Evolutionary conservation across 2,797 vertebrate genomes (phyloP), one percentile per base, ranked within the genome.

Genomic region (Sciurus carolinensis): DNA sequence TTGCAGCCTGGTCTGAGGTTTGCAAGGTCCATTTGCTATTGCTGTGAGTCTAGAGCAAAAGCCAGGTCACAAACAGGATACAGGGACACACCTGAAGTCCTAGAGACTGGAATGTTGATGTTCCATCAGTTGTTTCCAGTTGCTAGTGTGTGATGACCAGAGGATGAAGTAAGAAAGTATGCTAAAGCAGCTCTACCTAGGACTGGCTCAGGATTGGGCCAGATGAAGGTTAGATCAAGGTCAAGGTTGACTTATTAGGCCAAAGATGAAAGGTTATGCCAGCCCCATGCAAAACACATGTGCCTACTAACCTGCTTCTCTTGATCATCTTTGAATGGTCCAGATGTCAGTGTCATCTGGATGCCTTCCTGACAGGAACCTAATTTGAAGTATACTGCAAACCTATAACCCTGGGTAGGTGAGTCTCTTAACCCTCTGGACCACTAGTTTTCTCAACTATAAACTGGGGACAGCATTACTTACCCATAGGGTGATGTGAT

Each of bases 261-360:
- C 82, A 80, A 95, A 92, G 77, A 89, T 26, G 73, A 81, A 82
- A 71, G 54, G 59, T 50, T 26, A 28, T 26, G 39, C 57, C 42
- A 57, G 28, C 22, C 33, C n/a, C 36, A 36, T 9, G 24, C 11
- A 84, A 81, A 80, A 57, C 50, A 39, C 5, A 73, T 0, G 15
- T 7, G 17, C n/a, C 42, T 54, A 42, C 83, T 36, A 47, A 36
- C 1, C 30, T 73, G 28, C 50, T 87, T 64, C 33, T 76, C 57
- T 72, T n/a, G 39, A 7, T 14, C 52, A 50, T 26, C 76, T 87
- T 33, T 91, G 81, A 66, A 80, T 0, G 4, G 17, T 84, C 52
- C 77, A 64, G 57, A 28, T 28, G 57, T 75, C 26, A 69, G 62
- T 18, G 26, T 50, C 75, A 92, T 47, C 69, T 75, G 54, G 64